Evolutionary conservation across 2,113 vertebrate species (phyloP).

Genomic region (Peucedramus taeniatus): DNA sequence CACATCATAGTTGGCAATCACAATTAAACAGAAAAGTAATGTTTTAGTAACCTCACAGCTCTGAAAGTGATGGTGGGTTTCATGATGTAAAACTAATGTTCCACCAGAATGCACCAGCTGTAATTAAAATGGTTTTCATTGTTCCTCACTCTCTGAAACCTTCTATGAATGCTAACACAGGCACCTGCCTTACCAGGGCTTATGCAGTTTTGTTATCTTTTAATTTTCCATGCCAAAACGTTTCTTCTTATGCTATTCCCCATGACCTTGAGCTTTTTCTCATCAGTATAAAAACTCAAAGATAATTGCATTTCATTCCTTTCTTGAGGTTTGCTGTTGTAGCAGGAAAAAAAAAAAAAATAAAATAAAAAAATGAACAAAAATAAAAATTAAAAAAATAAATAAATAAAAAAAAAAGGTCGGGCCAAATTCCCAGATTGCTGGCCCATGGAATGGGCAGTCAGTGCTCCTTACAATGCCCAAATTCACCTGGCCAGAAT

Average conservation of each 20-base stretch:
- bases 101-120: neutral
- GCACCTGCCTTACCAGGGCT: neutral
- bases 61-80: neutral
- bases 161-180: neutral
- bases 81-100: neutral
- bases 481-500: neutral
- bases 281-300: neutral
- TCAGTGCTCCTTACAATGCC: neutral
- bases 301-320: neutral
- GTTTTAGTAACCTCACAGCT: neutral
- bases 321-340: neutral
- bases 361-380: no score
- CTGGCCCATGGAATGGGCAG: neutral
- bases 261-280: neutral
- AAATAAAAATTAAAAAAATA: no score
- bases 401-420: no score
- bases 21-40: neutral
- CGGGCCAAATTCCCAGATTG: neutral
- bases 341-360: rapidly evolving
- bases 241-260: neutral
- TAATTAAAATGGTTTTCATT: neutral
- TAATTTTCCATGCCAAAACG: neutral
- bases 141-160: neutral
- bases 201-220: neutral
- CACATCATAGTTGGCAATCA: neutral